Percentiles rank a stretch among this genome's conserved stretches.
phyloP scores from a whole-genome alignment of 2,113 vertebrate genomes.

The Dascyllus trimaculatus region DNA sequence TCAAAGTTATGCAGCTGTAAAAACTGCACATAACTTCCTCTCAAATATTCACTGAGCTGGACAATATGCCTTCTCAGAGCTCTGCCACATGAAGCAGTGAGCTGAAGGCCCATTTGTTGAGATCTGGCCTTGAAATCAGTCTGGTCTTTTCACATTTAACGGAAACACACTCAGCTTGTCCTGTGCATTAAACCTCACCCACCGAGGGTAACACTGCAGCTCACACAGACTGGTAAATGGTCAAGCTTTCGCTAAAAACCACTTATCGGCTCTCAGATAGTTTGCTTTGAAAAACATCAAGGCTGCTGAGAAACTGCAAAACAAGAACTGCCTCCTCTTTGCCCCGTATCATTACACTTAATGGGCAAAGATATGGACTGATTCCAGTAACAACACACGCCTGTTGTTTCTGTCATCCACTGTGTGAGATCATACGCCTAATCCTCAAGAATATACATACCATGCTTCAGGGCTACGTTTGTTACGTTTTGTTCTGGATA shows the following conservation, averaged over 20 bases:
- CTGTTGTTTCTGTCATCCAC: not conserved
- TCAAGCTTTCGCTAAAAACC: not conserved
- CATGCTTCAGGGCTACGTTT: not conserved
- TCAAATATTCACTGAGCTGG: not conserved
- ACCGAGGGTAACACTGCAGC: not conserved
- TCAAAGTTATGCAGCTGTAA: not conserved
- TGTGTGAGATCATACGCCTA: no score
- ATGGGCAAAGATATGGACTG: not conserved
- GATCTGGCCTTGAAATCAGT: constrained; percentile 15
- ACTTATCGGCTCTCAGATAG: constrained; percentile 19
- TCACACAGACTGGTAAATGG: constrained; percentile 20
- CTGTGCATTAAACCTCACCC: constrained; percentile 21
- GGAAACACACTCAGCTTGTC: constrained; percentile 23
- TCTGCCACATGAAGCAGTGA: not conserved
- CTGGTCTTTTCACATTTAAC: constrained; percentile 17
- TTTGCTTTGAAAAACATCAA: constrained; percentile 36
- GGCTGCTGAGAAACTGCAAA: constrained; percentile 23
- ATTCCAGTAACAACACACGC: not conserved
- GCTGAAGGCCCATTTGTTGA: not conserved
- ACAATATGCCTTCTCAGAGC: not conserved
- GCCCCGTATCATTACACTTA: not conserved
- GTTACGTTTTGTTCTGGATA: no score
- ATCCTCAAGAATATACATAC: no score
- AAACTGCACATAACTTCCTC: not conserved
- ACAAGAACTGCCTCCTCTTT: not conserved